These are phyloP conservation scores for Esox lucius DNA, from an alignment of 2,797 vertebrate species.

Conservation along the genomic window DNA sequence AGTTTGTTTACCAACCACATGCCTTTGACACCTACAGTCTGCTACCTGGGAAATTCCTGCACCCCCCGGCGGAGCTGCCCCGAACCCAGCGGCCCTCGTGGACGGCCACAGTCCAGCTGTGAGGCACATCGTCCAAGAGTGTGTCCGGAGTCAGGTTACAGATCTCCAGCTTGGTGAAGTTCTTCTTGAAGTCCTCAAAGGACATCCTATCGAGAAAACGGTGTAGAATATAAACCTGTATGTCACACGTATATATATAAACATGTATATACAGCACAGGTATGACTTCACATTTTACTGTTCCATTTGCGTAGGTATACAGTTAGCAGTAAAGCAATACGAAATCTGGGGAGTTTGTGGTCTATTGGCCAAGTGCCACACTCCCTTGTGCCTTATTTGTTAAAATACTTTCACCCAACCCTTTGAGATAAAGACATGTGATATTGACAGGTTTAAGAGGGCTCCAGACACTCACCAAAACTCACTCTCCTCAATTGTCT, in stretches of 20 bases:
- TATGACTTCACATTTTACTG: too few species aligned
- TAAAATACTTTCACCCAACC: background rate
- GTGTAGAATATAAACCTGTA: background rate
- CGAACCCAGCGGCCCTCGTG: constrained; percentile 96
- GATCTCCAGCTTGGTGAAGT: constrained; percentile 96
- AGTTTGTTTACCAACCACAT: background rate
- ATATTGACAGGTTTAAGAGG: background rate
- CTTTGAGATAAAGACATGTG: background rate
- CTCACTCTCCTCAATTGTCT: constrained; percentile 85
- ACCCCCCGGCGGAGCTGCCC: constrained; percentile 96
- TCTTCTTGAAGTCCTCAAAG: constrained; percentile 88
- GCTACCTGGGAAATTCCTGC: constrained; percentile 92
- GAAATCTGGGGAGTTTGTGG: too few species aligned
- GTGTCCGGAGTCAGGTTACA: constrained; percentile 95
- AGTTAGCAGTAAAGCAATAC: too few species aligned
- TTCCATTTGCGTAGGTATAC: background rate
- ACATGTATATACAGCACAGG: too few species aligned
- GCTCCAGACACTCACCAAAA: constrained; percentile 84
- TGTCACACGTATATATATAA: too few species aligned
- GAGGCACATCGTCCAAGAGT: constrained; percentile 82
- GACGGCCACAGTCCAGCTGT: constrained; percentile 91
- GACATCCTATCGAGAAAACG: constrained; percentile 77
- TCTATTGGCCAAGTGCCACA: too few species aligned
- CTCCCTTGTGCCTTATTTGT: too few species aligned
- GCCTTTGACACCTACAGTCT: background rate